A percentile compares a stretch with the other conserved stretches of the same genome.
phyloP scores from a whole-genome alignment of 2,888 invertebrate species.

The Tinea pellionella region DNA sequence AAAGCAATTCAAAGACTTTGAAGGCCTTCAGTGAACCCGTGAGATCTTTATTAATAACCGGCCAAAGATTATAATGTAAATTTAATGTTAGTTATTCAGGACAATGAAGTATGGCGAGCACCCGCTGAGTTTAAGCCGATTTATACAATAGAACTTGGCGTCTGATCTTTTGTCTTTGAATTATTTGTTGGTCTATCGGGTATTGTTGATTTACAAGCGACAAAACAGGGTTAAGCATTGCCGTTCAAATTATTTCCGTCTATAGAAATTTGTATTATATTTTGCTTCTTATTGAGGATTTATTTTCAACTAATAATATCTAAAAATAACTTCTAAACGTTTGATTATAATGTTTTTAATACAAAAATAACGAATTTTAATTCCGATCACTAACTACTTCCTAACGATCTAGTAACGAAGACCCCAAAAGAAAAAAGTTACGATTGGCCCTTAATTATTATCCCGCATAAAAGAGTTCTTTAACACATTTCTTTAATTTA shows the following conservation, averaged over 20 bases:
- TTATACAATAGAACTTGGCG: not conserved
- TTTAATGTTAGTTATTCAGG: not conserved
- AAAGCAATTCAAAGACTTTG: not conserved
- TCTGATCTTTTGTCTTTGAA: not conserved
- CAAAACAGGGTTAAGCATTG: not conserved
- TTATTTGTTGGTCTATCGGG: not conserved
- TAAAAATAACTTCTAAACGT: too few species aligned
- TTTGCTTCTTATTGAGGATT: not conserved
- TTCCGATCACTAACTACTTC: too few species aligned
- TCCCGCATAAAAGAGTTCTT: too few species aligned
- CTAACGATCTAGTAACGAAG: too few species aligned
- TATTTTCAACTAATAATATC: too few species aligned
- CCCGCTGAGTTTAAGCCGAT: constrained; percentile 4
- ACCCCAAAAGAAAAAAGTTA: too few species aligned
- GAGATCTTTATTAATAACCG: not conserved
- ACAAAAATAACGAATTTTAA: too few species aligned
- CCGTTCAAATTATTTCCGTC: not conserved
- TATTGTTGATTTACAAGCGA: not conserved
- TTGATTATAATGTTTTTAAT: too few species aligned
- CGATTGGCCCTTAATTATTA: too few species aligned
- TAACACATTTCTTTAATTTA: too few species aligned
- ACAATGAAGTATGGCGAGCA: not conserved
- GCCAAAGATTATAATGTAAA: not conserved
- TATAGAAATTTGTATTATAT: not conserved
- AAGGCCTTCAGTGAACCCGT: not conserved